Evolutionary conservation across 2,888 invertebrate genomes (phyloP), one percentile per base, ranked within the genome.

Genomic region (Himalopsyche tibetana): DNA sequence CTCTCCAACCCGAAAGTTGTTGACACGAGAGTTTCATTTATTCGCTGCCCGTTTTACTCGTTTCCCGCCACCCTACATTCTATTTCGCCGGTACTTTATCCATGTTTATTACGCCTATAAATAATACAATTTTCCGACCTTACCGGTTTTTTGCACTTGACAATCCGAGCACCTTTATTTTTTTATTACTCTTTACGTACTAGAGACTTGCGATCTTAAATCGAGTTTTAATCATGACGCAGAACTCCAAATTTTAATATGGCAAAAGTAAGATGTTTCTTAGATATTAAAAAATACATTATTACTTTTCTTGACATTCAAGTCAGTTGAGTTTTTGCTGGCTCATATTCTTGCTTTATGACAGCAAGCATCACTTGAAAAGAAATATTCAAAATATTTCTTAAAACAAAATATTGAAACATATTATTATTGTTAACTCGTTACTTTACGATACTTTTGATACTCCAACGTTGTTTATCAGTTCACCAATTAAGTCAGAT

Each of bases 101-200:
- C 82, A 55, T 82, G 82, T 82, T 82, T 82, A 82, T 82, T 82
- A 36, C 82, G 38, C 55, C 55, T 55, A 82, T 82, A 82, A 82
- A 82, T 82, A 82, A 82, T 55, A 82, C 55, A 55, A 82, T 82
- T 82, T 82, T 36, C 82, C 82, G 74, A 74, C 74, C 74, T 74
- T 74, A 36, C 74, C 36, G 38, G 63, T 74, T 74, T 51, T 74
- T 74, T 74, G 74, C 36, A 74, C 74, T 74, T 15, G 74, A 74
- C 74, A 74, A 74, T 74, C 74, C 74, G 15, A 74, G 74, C 74
- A 74, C 74, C 74, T 74, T 74, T 74, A 74, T 11, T 36, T 74
- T 74, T 74, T 74, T 74, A 36, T 36, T 74, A 36, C 28, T 36
- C 36, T 74, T 74, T 74, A 74, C 12, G 38, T 74, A 74, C 74